Base-by-base conservation (phyloP, 2,797 vertebrate species). In the Enteromius paludinosus region DNA sequence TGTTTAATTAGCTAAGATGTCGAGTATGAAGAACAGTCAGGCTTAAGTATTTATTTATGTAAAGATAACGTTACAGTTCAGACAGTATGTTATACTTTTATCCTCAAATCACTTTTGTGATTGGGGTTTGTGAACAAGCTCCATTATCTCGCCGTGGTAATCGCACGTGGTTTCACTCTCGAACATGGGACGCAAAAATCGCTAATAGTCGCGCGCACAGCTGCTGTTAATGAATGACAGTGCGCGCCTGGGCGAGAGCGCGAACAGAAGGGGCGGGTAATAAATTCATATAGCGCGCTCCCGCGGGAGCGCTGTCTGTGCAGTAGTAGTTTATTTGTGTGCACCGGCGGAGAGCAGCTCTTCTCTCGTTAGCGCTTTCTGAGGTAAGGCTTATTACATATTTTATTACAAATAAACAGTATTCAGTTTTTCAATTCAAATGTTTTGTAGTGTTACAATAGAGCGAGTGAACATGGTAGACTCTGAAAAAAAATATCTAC, bases 381-480 rank as follows among this genome's bases (percentile, higher is more conserved):
- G 41, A 82, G 81, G 81, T 83, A 83, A 77, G 81, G 38, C 47
- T n/a, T 38, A 59, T 76, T 8, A 59, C 33, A 15, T 25, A 10
- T 59, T 74, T 59, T 23, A 23, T 74, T 59, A 10, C 11, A 54
- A 56, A 35, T 64, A 64, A 3, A 41, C 3, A 3, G 12, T 65
- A 7, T 41, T 15, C 7, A 5, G 1, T 6, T 35, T 14, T 73
- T 72, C 5, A n/a, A n/a, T 9, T 30, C 0, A 20, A 33, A 30
- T 8, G 12, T 35, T 33, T 71, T 59, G 23, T 59, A 3, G 18
- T 15, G 23, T 41, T 61, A 14, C 3, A 5, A 6, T 41, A 38
- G 65, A 49, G 9, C 14, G 33, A 78, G 20, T 43, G 9, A 25
- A 47, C 15, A 45, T 18, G 4, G 1, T 61, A 23, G n/a, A 49